phyloP scores from a whole-genome alignment of 2,888 invertebrate genomes.

The Plagodis dolabraria region DNA sequence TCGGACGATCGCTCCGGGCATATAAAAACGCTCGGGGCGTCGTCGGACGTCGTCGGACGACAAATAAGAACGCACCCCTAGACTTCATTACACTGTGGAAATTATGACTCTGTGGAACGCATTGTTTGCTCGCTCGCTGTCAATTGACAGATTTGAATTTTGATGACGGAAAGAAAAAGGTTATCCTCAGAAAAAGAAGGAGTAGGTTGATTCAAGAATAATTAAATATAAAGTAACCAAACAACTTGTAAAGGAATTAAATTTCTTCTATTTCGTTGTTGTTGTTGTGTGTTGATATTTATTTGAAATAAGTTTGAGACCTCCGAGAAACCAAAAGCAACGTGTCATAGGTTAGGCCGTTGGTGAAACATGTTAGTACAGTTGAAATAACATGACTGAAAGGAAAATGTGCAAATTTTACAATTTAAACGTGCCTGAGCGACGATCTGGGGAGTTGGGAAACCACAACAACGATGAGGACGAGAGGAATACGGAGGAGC shows the following conservation, averaged over 20 bases:
- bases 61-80: no score
- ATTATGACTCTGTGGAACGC: constrained; percentile 12
- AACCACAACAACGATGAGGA: constrained; percentile 73
- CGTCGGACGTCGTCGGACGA: no score
- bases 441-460: constrained; percentile 69
- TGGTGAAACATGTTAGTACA: constrained; percentile 80
- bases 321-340: constrained; percentile 72
- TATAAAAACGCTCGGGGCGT: no score
- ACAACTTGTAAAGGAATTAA: constrained; percentile 50
- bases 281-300: constrained; percentile 51
- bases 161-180: constrained; percentile 85
- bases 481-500: constrained; percentile 67
- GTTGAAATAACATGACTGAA: constrained; percentile 83
- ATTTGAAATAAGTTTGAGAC: constrained; percentile 60
- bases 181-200: constrained; percentile 80
- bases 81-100: no score
- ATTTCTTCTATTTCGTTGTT: constrained; percentile 54
- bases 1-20: no score
- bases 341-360: constrained; percentile 84
- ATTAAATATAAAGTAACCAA: constrained; percentile 59
- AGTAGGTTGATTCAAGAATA: constrained; percentile 68
- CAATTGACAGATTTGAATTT: constrained; percentile 81
- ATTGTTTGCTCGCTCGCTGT: constrained; percentile 52
- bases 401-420: constrained; percentile 84
- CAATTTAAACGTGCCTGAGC: constrained; percentile 83